These are phyloP conservation scores for Microtus oregoni DNA, from an alignment of 2,113 vertebrate species.

Conservation along the genomic window DNA sequence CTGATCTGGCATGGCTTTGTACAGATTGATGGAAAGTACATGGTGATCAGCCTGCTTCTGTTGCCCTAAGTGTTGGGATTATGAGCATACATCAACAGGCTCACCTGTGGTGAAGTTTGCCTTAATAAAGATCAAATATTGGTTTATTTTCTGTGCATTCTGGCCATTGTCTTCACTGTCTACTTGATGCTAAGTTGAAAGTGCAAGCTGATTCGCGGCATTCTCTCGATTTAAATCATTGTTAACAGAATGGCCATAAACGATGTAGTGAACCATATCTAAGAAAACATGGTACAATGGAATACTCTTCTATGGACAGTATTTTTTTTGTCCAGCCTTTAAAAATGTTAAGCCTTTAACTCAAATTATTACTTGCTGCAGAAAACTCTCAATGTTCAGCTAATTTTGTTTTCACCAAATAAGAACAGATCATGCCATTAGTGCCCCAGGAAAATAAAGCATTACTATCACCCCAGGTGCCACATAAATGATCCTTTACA, in stretches of 20 bases:
- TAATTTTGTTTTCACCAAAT: conserved; percentile 10
- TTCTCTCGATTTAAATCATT: background rate
- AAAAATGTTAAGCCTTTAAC: background rate
- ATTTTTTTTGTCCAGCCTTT: background rate
- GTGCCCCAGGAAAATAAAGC: background rate
- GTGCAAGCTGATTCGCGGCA: background rate
- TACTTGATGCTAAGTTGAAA: conserved; percentile 26
- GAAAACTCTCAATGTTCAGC: background rate
- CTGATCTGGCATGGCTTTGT: background rate
- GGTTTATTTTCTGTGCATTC: conserved; percentile 8
- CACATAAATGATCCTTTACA: background rate
- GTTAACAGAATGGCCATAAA: background rate
- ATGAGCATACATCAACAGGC: background rate
- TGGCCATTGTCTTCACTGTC: background rate
- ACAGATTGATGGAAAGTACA: background rate
- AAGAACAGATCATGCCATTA: background rate
- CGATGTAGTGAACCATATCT: background rate
- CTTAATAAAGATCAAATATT: conserved; percentile 48
- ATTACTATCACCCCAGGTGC: background rate
- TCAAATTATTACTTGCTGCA: background rate
- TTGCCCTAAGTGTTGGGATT: background rate
- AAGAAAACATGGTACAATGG: background rate
- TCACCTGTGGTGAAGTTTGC: background rate
- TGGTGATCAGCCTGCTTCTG: background rate
- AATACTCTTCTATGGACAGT: background rate